phyloP scores from a whole-genome alignment of 2,797 vertebrate species.

The Mus spretus region DNA sequence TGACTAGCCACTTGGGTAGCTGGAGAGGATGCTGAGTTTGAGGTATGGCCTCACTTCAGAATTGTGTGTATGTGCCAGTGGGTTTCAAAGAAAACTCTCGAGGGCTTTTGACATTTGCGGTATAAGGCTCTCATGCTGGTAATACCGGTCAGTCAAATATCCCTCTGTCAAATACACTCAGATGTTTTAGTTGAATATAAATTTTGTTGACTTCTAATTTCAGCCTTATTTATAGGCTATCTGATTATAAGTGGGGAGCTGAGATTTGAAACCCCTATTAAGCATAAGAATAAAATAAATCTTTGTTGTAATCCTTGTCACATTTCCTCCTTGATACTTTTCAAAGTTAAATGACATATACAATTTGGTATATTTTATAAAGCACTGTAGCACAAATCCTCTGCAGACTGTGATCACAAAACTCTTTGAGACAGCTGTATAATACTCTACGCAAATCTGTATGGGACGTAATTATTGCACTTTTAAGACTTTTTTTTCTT shows the following conservation, averaged over 20 bases:
- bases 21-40: not conserved
- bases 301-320: not conserved
- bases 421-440: not conserved
- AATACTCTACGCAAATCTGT: not conserved
- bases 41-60: not conserved
- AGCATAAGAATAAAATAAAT: not conserved
- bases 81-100: not conserved
- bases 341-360: not conserved
- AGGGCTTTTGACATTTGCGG: not conserved
- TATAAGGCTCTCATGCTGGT: rapidly evolving
- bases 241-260: not conserved
- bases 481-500: not conserved
- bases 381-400: not conserved
- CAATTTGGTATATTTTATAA: not conserved
- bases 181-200: not conserved
- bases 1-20: not conserved
- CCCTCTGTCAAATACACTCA: rapidly evolving
- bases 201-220: not conserved
- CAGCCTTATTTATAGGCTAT: not conserved
- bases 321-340: not conserved
- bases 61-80: not conserved
- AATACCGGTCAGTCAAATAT: not conserved
- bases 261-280: not conserved
- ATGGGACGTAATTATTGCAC: not conserved
- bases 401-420: not conserved